Conservation (phyloP, 1,140 invertebrate species). For the Lepidurus arcticus region DNA sequence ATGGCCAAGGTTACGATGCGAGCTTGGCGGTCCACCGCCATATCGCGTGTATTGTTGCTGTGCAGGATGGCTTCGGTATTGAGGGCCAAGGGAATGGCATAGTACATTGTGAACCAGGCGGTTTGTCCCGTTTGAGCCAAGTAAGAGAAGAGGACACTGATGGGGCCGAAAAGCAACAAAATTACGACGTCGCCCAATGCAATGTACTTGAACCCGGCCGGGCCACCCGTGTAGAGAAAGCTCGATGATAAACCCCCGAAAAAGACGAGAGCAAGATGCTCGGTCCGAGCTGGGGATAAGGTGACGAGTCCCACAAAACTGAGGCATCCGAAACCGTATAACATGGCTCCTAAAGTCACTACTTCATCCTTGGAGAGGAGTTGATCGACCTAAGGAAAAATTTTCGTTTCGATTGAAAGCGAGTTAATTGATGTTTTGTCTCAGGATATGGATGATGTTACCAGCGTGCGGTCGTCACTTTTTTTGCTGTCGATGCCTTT, state of each 20-base stretch:
- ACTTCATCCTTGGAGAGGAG: slow-evolving; percentile 79
- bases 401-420: no score
- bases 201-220: slow-evolving; percentile 84
- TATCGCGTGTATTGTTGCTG: slow-evolving; percentile 87
- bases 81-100: slow-evolving; percentile 85
- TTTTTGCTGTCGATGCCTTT: slow-evolving; percentile 86
- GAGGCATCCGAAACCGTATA: slow-evolving; percentile 81
- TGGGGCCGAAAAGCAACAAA: slow-evolving; percentile 86
- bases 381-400: not conserved
- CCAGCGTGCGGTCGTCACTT: slow-evolving; percentile 85
- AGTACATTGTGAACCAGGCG: slow-evolving; percentile 79
- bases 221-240: slow-evolving; percentile 80
- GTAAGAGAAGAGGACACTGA: slow-evolving; percentile 89
- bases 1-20: slow-evolving; percentile 90
- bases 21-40: slow-evolving; percentile 73
- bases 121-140: slow-evolving; percentile 82
- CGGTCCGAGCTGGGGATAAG: slow-evolving; percentile 83
- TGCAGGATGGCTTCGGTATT: slow-evolving; percentile 93
- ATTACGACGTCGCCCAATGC: slow-evolving; percentile 84
- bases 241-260: slow-evolving; percentile 94
- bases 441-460: slow-evolving; percentile 57
- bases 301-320: slow-evolving; percentile 74
- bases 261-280: slow-evolving; percentile 86
- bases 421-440: not conserved
- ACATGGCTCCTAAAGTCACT: slow-evolving; percentile 73